Evolutionary conservation across 1,140 invertebrate species (phyloP), one percentile per base, ranked within the genome.

Genomic region (Apis cerana): DNA sequence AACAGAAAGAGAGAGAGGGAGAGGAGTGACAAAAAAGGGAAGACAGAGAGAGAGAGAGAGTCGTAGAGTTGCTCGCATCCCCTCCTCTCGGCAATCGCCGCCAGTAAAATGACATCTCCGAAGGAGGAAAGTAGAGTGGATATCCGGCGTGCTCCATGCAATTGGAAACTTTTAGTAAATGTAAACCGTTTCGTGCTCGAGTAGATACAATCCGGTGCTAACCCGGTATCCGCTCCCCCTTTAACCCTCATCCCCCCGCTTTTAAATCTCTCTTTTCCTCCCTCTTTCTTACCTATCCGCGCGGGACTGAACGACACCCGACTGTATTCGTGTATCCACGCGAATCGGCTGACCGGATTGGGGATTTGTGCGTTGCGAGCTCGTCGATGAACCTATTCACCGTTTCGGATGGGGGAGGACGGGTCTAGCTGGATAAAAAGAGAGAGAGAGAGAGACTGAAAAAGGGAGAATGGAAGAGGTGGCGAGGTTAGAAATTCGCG

Each of bases 121-220:
- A 80, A 87, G 77, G 69, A 86, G 89, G 80, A 86, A 90, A 89
- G 88, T 91, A 88, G 88, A 92, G 87, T 91, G 87, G 88, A 92
- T 91, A 91, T 90, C 85, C 85, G 85, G 77, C 68, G 75, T 84
- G 86, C 86, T 85, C 81, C 81, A 58, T 84, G 85, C 86, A 89
- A 91, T 90, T 89, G 89, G 86, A 91, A 92, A 92, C 90, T 92
- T 92, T 92, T 89, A 89, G 89, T 91, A 91, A 93, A 92, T 92
- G 91, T 91, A 91, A 92, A 92, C 88, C 85, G 88, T 91, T 92
- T 92, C 89, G 87, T 85, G 89, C 86, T 89, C 88, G 89, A 92
- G 84, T 89, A 89, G 89, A 90, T 92, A 88, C 88, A 89, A 91
- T 91, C 87, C 84, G 76, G 75, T 82, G 80, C 85, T 91, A 91